phyloP scores from a whole-genome alignment of 1,140 invertebrate genomes.

The Vanessa atalanta region DNA sequence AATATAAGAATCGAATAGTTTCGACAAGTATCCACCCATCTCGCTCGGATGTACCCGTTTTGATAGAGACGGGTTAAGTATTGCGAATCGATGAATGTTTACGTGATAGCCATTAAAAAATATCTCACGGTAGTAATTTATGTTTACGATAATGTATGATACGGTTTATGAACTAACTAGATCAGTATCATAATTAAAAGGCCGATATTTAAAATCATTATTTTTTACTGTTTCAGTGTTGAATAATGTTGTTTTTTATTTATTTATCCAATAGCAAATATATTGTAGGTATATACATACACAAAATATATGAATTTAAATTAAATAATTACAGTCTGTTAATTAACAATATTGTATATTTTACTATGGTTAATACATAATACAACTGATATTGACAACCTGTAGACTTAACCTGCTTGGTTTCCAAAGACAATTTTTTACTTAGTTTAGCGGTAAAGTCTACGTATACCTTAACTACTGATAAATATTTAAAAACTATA shows the following conservation, averaged over 20 bases:
- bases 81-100: constrained; percentile 19
- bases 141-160: constrained; percentile 9
- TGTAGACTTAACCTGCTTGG: too few relatives aligned
- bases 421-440: too few relatives aligned
- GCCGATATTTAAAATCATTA: not conserved
- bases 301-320: too few relatives aligned
- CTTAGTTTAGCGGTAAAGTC: too few relatives aligned
- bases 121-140: constrained; percentile 13
- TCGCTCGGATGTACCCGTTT: not conserved
- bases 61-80: constrained; percentile 9
- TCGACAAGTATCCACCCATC: not conserved
- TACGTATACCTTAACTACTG: too few relatives aligned
- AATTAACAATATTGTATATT: too few relatives aligned
- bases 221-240: not conserved
- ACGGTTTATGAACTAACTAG: constrained; percentile 6
- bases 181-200: not conserved
- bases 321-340: too few relatives aligned
- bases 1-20: constrained; percentile 5
- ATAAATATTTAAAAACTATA: too few relatives aligned
- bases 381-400: too few relatives aligned
- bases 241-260: not conserved
- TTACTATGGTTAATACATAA: too few relatives aligned
- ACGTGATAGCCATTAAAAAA: not conserved
- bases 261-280: too few relatives aligned
- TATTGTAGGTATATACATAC: too few relatives aligned